Base-by-base conservation (phyloP, 2,888 invertebrate genomes). In the Leptinotarsa peninsularis region DNA sequence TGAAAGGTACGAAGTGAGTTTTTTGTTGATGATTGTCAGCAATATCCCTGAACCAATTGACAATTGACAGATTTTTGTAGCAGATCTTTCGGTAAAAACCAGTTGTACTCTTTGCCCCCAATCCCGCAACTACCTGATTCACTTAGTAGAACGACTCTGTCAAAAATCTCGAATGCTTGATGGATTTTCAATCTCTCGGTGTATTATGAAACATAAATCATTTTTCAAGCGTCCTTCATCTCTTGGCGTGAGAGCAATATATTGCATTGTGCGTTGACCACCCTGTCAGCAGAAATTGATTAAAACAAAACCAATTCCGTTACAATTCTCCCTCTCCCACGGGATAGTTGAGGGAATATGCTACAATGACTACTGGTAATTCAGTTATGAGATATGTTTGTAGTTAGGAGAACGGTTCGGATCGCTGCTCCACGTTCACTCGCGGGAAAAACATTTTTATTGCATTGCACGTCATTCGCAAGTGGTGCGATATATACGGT, bases 341-440 rank as follows among this genome's bases (percentile, higher is more conserved):
- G 15, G 33, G 70, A 70, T 17, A 15, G 50, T 54, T 17, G 27
- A 17, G 18, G 66, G 74, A 67, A 52, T 69, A 60, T 69, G 63
- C 73, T 68, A 50, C 73, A 52, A 76, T 76, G 75, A 76, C 73
- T 67, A 73, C 76, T 72, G 75, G 54, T 79, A 81, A 81, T 78
- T 81, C 78, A 77, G 78, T 81, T 81, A 81, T 79, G 79, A 79
- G 79, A 80, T 78, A 80, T 81, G 75, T 81, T 75, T 77, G 79
- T 77, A 76, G 77, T 74, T 78, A 77, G 78, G 77, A 78, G 76
- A 76, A 73, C 77, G 71, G 74, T 77, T 77, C 75, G 77, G 79
- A 73, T 77, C 76, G 79, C 76, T 77, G 77, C 67, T 58, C n/a
- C 63, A 33, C 43, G 63, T 63, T 63, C n/a, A 63, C 63, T 63